Base-by-base conservation (phyloP, 2,797 vertebrate genomes). In the Loriculus beryllinus region DNA sequence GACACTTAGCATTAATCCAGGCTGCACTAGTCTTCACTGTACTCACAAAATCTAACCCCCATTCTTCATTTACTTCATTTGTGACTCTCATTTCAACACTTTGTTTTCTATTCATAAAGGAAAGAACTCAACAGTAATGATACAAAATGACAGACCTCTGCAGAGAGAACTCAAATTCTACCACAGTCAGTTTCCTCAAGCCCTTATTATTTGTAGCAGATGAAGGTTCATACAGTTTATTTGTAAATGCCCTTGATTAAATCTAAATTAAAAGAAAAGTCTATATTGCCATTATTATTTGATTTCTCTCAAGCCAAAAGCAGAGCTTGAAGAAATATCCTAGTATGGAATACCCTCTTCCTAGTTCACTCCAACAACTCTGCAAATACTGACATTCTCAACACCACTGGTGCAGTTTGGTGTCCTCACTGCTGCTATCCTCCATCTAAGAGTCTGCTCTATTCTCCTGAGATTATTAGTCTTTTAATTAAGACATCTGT, bases 91-190 rank as follows among this genome's bases (percentile, higher is more conserved):
- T n/a, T 91, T 82, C 39, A 43, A n/a, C 51, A 54, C 2, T 35
- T 82, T 76, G 57, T 43, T 42, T 77, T 82, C 56, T 51, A 0
- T 54, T 76, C 9, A 35, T 59, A 22, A 81, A 78, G 28, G 15
- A 29, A 75, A 77, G 19, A 72, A 76, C 33, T 42, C 48, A 68
- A 59, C 7, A 62, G 21, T 8, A 85, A 87, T 67, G 26, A 37
- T 16, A 63, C 15, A 33, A 81, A 75, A 81, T 0, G 0, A 48
- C 0, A 69, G n/a, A 39, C 2, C 37, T 35, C 18, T 11, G 19
- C 21, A 52, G 5, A 68, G 4, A 72, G 43, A 68, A 83, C 23
- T 31, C 22, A 87, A 87, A 75, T 60, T n/a, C 15, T 40, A 70
- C 28, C 33, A 47, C 0, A 0, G 8, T 35, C 29, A 59, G 22